Evolutionary conservation across 2,888 invertebrate genomes (phyloP).

Genomic region (Sepioteuthis lessoniana): DNA sequence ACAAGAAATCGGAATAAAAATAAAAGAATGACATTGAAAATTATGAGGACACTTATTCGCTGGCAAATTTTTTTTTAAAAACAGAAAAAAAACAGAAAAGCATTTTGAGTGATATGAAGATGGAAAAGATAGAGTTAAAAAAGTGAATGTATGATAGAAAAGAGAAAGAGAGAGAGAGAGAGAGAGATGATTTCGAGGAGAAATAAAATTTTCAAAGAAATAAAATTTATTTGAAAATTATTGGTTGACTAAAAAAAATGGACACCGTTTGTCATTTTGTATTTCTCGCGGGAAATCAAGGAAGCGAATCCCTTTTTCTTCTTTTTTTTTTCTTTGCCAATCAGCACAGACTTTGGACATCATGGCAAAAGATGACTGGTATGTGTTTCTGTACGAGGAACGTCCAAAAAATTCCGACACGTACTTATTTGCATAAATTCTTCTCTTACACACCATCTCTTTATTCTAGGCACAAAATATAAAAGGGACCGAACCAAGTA

Average conservation of each 20-base stretch:
- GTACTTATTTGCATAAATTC: too few species aligned
- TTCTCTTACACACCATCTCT: not conserved
- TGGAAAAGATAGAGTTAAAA: not conserved
- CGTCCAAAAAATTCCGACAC: too few species aligned
- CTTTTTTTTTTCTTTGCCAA: not conserved
- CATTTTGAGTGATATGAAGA: slow-evolving; percentile 5
- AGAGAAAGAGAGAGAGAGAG: too few species aligned
- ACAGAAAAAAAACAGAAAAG: not conserved
- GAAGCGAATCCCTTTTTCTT: not conserved
- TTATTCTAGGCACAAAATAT: not conserved
- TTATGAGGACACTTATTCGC: not conserved
- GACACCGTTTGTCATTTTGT: slow-evolving; percentile 33
- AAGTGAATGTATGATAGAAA: not conserved
- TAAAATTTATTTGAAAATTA: not conserved
- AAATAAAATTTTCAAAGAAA: not conserved
- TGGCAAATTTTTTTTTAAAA: too few species aligned
- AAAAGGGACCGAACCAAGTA: not conserved
- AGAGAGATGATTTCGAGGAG: too few species aligned
- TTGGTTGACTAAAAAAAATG: not conserved
- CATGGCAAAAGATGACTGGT: not conserved
- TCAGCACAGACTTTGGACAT: not conserved
- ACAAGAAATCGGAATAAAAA: not conserved
- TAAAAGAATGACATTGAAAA: not conserved
- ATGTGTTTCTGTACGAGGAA: not conserved
- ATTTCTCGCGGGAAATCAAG: slow-evolving; percentile 23